phyloP scores from a whole-genome alignment of 2,888 invertebrate species.

The Parnassius orleans region DNA sequence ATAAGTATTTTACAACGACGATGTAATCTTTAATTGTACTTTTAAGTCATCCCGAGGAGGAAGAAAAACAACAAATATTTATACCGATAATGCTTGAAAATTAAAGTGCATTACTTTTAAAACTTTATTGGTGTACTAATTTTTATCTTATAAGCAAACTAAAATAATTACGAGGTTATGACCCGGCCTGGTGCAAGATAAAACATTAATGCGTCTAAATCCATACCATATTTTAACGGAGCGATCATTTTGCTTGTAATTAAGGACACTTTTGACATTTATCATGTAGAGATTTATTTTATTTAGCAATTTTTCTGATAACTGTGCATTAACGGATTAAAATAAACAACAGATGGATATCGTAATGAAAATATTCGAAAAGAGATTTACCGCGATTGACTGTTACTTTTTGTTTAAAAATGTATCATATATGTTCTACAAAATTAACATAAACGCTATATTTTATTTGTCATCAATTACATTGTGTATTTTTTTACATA shows the following conservation, averaged over 20 bases:
- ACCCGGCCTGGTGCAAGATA: constrained; percentile 24
- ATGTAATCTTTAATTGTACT: no score
- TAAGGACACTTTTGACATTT: neutral
- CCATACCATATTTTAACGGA: constrained; percentile 40
- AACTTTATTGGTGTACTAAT: constrained; percentile 12
- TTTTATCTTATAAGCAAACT: constrained; percentile 12
- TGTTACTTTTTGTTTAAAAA: constrained; percentile 2
- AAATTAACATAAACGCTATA: constrained; percentile 23
- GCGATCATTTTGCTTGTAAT: neutral
- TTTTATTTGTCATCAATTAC: constrained; percentile 22
- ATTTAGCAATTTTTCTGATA: neutral
- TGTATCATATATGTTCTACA: constrained; percentile 11
- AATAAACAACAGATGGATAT: neutral
- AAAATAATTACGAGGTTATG: constrained; percentile 20
- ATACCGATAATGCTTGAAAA: no score
- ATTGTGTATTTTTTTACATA: constrained; percentile 18
- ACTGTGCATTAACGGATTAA: neutral
- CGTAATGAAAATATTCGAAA: constrained; percentile 1
- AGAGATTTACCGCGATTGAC: neutral
- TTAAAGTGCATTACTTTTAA: neutral
- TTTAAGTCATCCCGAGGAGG: no score
- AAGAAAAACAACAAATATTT: no score
- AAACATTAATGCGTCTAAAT: constrained; percentile 41
- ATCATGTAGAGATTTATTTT: neutral
- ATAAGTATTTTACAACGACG: no score